Conservation (phyloP, 2,113 vertebrate species). For the Cheirogaleus medius region DNA sequence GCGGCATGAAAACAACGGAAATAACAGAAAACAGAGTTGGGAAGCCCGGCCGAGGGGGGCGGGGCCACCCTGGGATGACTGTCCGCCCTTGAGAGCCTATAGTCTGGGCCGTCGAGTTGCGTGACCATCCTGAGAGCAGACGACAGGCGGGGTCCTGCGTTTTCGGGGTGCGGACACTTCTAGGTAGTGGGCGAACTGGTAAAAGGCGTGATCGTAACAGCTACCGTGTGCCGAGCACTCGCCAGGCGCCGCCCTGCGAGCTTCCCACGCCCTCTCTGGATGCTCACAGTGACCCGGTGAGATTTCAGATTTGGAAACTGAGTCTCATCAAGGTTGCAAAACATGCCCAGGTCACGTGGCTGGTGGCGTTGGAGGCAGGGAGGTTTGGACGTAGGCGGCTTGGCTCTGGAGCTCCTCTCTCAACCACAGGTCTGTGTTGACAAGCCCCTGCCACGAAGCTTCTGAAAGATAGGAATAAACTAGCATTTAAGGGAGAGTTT, state of each 20-base stretch:
- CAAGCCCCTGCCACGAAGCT: neutral
- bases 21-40: neutral
- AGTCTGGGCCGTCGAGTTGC: neutral
- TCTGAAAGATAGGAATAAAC: fast-evolving
- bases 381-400: neutral
- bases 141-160: fast-evolving
- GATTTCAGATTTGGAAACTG: neutral
- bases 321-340: fast-evolving
- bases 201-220: neutral
- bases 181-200: fast-evolving
- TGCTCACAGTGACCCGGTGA: fast-evolving
- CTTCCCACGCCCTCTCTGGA: fast-evolving
- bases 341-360: neutral
- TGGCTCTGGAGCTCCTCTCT: neutral
- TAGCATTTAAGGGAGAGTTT: fast-evolving
- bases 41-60: neutral
- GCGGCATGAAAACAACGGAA: neutral
- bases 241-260: neutral
- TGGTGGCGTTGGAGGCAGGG: fast-evolving
- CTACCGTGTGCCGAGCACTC: neutral
- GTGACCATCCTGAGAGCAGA: neutral
- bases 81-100: fast-evolving
- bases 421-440: fast-evolving
- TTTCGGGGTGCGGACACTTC: neutral
- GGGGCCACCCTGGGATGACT: neutral